phyloP scores from a whole-genome alignment of 2,797 vertebrate genomes.

The Hybognathus amarus region DNA sequence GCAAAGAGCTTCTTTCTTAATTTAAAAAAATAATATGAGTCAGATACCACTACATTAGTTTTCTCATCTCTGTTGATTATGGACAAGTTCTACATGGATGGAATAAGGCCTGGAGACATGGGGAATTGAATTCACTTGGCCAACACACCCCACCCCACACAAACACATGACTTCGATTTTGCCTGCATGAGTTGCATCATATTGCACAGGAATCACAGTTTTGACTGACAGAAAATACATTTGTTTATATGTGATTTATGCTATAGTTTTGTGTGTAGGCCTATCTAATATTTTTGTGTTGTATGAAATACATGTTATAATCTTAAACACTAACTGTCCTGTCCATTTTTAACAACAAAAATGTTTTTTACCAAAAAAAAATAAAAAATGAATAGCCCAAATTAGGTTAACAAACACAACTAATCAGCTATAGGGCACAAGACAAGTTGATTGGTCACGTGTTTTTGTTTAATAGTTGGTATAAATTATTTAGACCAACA shows the following conservation, averaged over 20 bases:
- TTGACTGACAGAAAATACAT: background rate
- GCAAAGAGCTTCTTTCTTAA: slow-evolving; percentile 23
- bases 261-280: background rate
- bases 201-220: background rate
- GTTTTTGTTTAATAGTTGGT: background rate
- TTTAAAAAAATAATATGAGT: background rate
- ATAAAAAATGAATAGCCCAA: too few relatives aligned
- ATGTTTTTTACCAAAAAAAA: background rate
- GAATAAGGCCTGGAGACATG: slow-evolving; percentile 72
- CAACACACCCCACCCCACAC: background rate
- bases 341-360: background rate
- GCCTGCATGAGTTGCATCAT: background rate
- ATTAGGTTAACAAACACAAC: background rate
- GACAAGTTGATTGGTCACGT: background rate
- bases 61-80: slow-evolving; percentile 51
- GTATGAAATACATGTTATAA: background rate
- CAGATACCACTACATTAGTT: background rate
- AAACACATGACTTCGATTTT: slow-evolving; percentile 21
- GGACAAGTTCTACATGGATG: slow-evolving; percentile 64
- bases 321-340: background rate
- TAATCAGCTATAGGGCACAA: background rate
- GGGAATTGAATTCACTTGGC: slow-evolving; percentile 44
- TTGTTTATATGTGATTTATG: background rate
- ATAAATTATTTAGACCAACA: background rate
- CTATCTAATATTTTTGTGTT: background rate